phyloP scores from a whole-genome alignment of 2,888 invertebrate species.

The Cheilosia vulpina region DNA sequence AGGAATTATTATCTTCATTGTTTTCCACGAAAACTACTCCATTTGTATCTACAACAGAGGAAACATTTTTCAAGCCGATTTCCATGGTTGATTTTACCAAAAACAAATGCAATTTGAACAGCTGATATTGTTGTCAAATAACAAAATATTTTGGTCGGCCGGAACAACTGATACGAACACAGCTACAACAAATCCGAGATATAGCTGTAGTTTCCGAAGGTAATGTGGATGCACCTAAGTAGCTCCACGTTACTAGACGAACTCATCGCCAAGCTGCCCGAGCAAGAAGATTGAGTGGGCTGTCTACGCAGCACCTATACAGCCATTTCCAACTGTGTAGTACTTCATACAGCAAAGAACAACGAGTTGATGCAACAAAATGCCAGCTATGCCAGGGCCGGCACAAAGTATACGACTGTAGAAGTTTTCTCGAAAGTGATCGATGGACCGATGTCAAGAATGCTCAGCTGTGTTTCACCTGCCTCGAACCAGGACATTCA shows the following conservation, averaged over 20 bases:
- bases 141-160: slow-evolving; percentile 64
- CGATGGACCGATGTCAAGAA: slow-evolving; percentile 6
- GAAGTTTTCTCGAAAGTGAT: not conserved
- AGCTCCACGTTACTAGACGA: slow-evolving; percentile 69
- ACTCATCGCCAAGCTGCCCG: slow-evolving; percentile 63
- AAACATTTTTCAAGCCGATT: too few species aligned
- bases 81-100: too few species aligned
- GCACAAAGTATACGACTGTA: slow-evolving; percentile 34
- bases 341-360: slow-evolving; percentile 1
- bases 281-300: slow-evolving; percentile 66
- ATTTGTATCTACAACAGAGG: too few species aligned
- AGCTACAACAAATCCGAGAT: slow-evolving; percentile 49
- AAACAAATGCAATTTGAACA: too few species aligned
- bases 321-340: slow-evolving; percentile 25
- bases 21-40: too few species aligned
- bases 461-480: slow-evolving; percentile 3
- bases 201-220: slow-evolving; percentile 51
- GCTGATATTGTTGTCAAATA: too few species aligned
- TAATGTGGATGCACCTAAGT: slow-evolving; percentile 41
- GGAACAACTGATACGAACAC: slow-evolving; percentile 61
- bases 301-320: slow-evolving; percentile 16
- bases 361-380: not conserved
- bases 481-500: slow-evolving; percentile 28
- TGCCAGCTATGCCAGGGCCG: slow-evolving; percentile 26
- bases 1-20: too few species aligned